Evolutionary conservation across 2,113 vertebrate genomes (phyloP).

Genomic region (Antennarius striatus): DNA sequence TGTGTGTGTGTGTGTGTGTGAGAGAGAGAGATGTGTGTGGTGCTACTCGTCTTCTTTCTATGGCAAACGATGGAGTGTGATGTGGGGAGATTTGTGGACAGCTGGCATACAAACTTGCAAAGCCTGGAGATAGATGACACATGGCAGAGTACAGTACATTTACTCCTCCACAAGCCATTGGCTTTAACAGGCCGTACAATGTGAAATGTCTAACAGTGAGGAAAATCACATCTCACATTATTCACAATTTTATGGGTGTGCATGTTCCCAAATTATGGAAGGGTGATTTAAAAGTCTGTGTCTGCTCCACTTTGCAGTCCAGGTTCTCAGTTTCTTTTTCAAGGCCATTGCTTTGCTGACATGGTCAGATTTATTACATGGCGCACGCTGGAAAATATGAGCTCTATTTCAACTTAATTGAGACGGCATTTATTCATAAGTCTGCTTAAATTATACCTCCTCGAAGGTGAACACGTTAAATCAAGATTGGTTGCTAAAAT

Average conservation of each 20-base stretch:
- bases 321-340: slow-evolving; percentile 41
- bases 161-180: slow-evolving; percentile 57
- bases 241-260: slow-evolving; percentile 7
- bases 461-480: slow-evolving; percentile 49
- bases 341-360: slow-evolving; percentile 39
- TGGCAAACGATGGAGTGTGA: slow-evolving; percentile 56
- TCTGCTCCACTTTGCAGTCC: slow-evolving; percentile 30
- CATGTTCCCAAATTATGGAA: slow-evolving; percentile 58
- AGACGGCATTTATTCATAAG: slow-evolving; percentile 47
- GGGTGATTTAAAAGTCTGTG: slow-evolving; percentile 42
- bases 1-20: too few relatives aligned
- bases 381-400: slow-evolving; percentile 45
- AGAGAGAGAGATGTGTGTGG: neutral
- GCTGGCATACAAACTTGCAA: slow-evolving; percentile 54
- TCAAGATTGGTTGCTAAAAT: slow-evolving; percentile 40
- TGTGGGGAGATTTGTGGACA: slow-evolving; percentile 53
- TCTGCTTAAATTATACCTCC: slow-evolving; percentile 36
- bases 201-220: slow-evolving; percentile 62
- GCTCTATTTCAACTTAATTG: slow-evolving; percentile 58
- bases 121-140: slow-evolving; percentile 62
- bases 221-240: slow-evolving; percentile 47
- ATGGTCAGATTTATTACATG: slow-evolving; percentile 43
- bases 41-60: slow-evolving; percentile 43
- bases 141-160: slow-evolving; percentile 62
- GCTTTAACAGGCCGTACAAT: slow-evolving; percentile 63